Evolutionary conservation across 2,888 invertebrate species (phyloP).

Genomic region (Metalampra italica): DNA sequence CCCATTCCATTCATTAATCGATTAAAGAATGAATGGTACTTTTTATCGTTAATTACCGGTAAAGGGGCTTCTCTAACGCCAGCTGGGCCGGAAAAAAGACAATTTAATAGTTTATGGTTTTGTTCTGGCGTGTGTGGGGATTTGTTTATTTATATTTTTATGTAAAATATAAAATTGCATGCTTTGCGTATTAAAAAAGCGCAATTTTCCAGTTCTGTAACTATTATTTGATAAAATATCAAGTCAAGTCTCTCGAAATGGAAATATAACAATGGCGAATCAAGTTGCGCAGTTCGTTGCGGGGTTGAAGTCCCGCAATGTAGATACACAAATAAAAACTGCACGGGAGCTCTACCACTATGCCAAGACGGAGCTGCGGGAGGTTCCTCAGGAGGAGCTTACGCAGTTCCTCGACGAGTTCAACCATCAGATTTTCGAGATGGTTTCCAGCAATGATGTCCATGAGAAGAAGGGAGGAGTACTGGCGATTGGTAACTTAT

Average conservation of each 20-base stretch:
- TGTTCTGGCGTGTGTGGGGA: neutral
- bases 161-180: neutral
- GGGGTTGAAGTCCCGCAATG: conserved; percentile 92
- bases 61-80: neutral
- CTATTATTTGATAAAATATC: too few relatives aligned
- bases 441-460: conserved; percentile 95
- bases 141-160: conserved; percentile 2
- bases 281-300: conserved; percentile 88
- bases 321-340: conserved; percentile 90
- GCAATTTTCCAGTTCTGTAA: too few relatives aligned
- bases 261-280: conserved; percentile 56
- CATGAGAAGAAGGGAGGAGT: conserved; percentile 98
- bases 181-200: neutral
- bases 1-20: neutral
- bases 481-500: conserved; percentile 87
- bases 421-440: conserved; percentile 96
- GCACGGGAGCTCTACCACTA: conserved; percentile 94
- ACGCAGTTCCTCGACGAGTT: conserved; percentile 95
- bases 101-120: neutral
- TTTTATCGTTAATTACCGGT: neutral
- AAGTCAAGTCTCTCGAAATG: neutral
- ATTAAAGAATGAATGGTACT: neutral
- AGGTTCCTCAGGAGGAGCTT: conserved; percentile 93
- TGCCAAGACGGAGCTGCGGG: conserved; percentile 93
- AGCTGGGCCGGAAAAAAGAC: conserved; percentile 1